These are phyloP conservation scores for Epinotia ramella DNA, from an alignment of 2,888 invertebrate species.

Conservation along the genomic window DNA sequence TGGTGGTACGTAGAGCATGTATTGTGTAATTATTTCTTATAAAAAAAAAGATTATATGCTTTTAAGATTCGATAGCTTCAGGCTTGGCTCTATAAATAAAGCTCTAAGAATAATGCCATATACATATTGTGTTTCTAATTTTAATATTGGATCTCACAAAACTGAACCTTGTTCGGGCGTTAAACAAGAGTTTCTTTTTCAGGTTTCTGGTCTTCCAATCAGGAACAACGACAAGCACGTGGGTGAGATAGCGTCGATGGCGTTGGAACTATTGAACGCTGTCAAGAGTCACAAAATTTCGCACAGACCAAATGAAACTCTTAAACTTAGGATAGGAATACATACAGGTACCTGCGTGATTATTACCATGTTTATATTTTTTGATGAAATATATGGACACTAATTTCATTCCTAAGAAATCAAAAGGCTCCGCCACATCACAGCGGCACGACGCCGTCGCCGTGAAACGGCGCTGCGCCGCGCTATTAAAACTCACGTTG, in stretches of 20 bases:
- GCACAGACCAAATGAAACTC: conserved; percentile 94
- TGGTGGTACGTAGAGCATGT: conserved; percentile 82
- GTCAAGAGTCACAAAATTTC: conserved; percentile 95
- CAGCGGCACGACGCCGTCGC: too few species aligned
- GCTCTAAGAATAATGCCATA: too few species aligned
- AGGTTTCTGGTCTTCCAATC: conserved; percentile 95
- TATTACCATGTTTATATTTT: neutral
- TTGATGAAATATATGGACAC: neutral
- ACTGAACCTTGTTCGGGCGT: neutral
- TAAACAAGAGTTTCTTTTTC: conserved; percentile 43
- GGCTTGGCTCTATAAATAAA: neutral
- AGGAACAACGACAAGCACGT: conserved; percentile 94
- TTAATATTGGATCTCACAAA: neutral
- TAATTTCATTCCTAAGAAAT: neutral
- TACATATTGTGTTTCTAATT: too few species aligned
- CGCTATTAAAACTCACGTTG: too few species aligned
- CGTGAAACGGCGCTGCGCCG: too few species aligned
- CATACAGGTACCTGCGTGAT: conserved; percentile 89
- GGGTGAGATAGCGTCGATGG: conserved; percentile 97
- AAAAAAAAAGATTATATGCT: neutral
- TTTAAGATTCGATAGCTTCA: neutral
- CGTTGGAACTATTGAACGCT: conserved; percentile 93
- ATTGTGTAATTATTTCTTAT: neutral
- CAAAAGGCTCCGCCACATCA: too few species aligned
- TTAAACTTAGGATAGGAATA: conserved; percentile 96